These are phyloP conservation scores for Eublepharis macularius DNA, from an alignment of 2,113 vertebrate species.

Conservation along the genomic window DNA sequence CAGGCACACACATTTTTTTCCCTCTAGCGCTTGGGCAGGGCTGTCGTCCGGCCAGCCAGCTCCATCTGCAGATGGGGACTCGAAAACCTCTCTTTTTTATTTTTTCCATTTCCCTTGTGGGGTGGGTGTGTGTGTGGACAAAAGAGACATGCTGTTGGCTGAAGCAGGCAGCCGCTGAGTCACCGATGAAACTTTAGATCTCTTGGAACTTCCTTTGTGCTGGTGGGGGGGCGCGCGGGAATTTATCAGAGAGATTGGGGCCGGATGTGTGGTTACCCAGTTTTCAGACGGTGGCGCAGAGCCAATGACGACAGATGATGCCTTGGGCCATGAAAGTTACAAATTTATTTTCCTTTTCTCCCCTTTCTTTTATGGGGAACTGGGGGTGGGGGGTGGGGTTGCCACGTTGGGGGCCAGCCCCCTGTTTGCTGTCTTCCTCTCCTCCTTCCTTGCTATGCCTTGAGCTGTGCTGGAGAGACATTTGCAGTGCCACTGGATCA, in stretches of 20 bases:
- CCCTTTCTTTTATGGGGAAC: constrained; percentile 20
- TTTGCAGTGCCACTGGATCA: constrained; percentile 67
- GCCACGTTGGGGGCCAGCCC: neutral
- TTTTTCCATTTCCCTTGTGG: neutral
- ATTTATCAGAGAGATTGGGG: constrained; percentile 55
- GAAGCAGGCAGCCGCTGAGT: constrained; percentile 60
- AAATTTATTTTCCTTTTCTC: neutral
- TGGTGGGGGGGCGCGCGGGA: constrained; percentile 50
- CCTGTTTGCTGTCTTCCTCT: constrained; percentile 47
- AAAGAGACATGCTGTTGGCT: constrained; percentile 21
- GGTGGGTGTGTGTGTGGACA: neutral
- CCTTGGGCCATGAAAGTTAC: constrained; percentile 26
- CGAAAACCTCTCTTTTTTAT: neutral
- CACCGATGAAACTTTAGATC: constrained; percentile 64
- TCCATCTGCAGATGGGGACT: constrained; percentile 21
- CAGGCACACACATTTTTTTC: neutral
- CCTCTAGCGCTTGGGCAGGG: neutral
- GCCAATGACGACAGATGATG: constrained; percentile 12
- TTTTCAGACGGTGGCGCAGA: constrained; percentile 42
- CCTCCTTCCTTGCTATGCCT: constrained; percentile 52
- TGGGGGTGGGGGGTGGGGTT: constrained; percentile 12
- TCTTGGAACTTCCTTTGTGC: constrained; percentile 60
- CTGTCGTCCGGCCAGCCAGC: neutral
- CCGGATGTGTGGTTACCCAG: constrained; percentile 46
- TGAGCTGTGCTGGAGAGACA: constrained; percentile 64